Evolutionary conservation across 2,797 vertebrate genomes (phyloP).

Genomic region (Myiotriccus ornatus): DNA sequence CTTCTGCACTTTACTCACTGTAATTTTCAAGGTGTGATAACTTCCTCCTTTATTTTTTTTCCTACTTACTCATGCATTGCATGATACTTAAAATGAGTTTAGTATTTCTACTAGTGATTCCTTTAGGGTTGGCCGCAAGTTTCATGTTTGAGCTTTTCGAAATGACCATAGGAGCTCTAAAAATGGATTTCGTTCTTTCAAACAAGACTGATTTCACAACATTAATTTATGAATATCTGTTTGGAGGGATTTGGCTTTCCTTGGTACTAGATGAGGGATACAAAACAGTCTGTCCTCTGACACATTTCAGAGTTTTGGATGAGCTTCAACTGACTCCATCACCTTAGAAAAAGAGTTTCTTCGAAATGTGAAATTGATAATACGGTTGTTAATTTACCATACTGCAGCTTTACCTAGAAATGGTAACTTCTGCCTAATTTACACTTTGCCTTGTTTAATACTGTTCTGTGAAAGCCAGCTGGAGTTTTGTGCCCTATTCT

Average conservation of each 20-base stretch:
- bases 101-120: not conserved
- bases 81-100: not conserved
- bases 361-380: not conserved
- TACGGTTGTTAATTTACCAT: not conserved
- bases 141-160: not conserved
- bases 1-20: accelerated
- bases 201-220: not conserved
- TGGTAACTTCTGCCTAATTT: not conserved
- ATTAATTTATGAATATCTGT: not conserved
- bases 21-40: not conserved
- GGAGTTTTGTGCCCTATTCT: not conserved
- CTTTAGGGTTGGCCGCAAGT: not conserved
- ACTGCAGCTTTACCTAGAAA: not conserved
- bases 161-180: not conserved
- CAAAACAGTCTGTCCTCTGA: not conserved
- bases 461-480: not conserved
- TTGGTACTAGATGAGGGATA: not conserved
- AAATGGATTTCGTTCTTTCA: not conserved
- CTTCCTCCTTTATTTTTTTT: not conserved
- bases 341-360: not conserved
- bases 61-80: accelerated
- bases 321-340: not conserved
- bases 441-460: not conserved
- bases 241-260: not conserved
- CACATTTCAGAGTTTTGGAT: not conserved